Base-by-base conservation (phyloP, 92 coral and sea anemone genomes). In the Zoanthus sociatus region DNA sequence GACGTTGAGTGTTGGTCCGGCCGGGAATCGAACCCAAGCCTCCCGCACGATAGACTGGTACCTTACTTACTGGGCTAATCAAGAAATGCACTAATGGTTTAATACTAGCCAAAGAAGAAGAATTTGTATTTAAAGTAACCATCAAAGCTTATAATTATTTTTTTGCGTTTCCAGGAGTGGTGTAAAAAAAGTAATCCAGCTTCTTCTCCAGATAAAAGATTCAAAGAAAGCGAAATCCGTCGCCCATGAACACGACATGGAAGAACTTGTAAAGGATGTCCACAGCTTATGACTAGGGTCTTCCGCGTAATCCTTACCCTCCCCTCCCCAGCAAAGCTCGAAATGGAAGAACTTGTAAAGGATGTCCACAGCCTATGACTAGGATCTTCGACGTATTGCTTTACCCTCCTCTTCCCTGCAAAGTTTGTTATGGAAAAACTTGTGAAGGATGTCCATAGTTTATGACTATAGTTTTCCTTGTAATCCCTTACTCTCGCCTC, bases 131-230 rank as follows among this genome's bases (percentile, higher is more conserved):
- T n/a, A n/a, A n/a, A n/a, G n/a, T n/a, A n/a, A n/a, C n/a, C n/a
- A n/a, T n/a, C n/a, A n/a, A n/a, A 42, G 42, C 21, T 78, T 60
- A 20, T 74, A 6, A 30, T 71, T 30, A 0, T 42, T 86, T 71
- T 8, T 21, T 83, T 69, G 66, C 11, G 21, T 71, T 70, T 44
- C 32, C 70, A 97, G 99, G 93, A 95, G 90, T 73, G 97, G 95
- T 30, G 94, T 94, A 67, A 97, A 95, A 92, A 95, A 95, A 78
- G 93, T 97, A 51, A 84, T 97, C 73, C 96, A 94, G 79, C 86
- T 95, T 85, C 90, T 97, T 50, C 78, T 92, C 44, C 94, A 94
- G 76, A 58, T 97, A 77, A 90, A 93, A 37, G 93, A 97, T 0
- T 56, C 90, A 60, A 92, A 91, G 53, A 97, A 92, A 76, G 99